Evolutionary conservation across 2,797 vertebrate genomes (phyloP), one percentile per base, ranked within the genome.

Genomic region (Spondyliosoma cantharus): DNA sequence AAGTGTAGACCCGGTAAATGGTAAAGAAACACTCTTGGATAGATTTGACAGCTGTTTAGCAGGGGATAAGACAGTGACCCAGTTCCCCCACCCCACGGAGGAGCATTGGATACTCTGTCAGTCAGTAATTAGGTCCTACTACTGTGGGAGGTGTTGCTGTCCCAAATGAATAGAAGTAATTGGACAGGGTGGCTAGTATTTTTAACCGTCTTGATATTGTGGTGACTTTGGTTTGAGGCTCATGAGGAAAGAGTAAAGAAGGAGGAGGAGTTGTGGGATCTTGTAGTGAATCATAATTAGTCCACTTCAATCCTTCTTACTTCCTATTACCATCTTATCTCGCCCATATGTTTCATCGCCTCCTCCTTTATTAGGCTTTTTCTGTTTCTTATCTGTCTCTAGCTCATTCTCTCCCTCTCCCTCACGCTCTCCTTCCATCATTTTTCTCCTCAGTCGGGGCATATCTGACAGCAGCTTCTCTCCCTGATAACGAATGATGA

Each of bases 271-370:
- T 70, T 70, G 81, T 17, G 72, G 82, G 80, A 82, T 82, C 78
- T 86, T 19, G 58, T 84, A 63, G 88, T 90, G 83, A 92, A 93
- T 92, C 86, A 86, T 91, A 91, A 92, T 93, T 90, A 92, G 88
- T 81, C 81, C 78, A 82, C 86, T 90, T 83, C 83, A 89, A 81
- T 91, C 90, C 87, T 68, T 85, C 84, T 85, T 86, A 88, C 75
- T 85, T 86, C 75, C 85, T 64, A 82, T 89, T 91, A 88, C 84
- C 85, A 80, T 86, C 85, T 90, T 85, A 91, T 91, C 90, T 84
- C 46, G 7, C 59, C 81, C 82, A 73, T 85, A 74, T 82, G 78
- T 87, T 85, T 85, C 87, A 78, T 83, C 63, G 32, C 86, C 85
- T 86, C 68, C 82, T 81, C 80, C 69, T 81, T 78, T 78, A 56